Evolutionary conservation across 2,113 vertebrate genomes (phyloP).

Genomic region (Vanacampus margaritifer): DNA sequence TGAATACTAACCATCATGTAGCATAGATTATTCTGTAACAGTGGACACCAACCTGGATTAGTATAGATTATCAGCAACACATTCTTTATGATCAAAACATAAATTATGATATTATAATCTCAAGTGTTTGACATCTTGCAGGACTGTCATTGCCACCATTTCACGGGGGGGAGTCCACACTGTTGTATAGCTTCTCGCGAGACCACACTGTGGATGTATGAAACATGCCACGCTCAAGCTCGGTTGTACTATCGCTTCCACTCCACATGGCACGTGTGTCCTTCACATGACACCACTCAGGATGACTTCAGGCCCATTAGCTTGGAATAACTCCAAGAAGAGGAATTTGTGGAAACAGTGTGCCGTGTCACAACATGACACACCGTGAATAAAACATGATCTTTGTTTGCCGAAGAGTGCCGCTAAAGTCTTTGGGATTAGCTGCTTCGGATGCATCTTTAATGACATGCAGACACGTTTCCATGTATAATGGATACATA

Average conservation of each 20-base stretch:
- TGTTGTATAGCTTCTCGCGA: slow-evolving; percentile 5
- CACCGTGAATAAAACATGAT: slow-evolving; percentile 57
- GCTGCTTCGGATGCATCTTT: slow-evolving; percentile 61
- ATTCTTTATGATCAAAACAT: not conserved
- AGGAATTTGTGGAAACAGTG: slow-evolving; percentile 26
- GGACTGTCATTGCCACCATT: not conserved
- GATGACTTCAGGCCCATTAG: slow-evolving; percentile 59
- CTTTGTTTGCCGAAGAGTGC: slow-evolving; percentile 53
- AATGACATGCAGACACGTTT: slow-evolving; percentile 46
- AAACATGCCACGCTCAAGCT: slow-evolving; percentile 9
- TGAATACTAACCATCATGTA: slow-evolving; percentile 47
- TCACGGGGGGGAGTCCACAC: not conserved
- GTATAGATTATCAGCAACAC: not conserved
- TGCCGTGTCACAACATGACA: slow-evolving; percentile 40
- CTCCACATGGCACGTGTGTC: slow-evolving; percentile 24
- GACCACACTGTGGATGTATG: slow-evolving; percentile 23
- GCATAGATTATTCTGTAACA: slow-evolving; percentile 17
- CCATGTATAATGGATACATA: slow-evolving; percentile 62
- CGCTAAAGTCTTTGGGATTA: slow-evolving; percentile 44
- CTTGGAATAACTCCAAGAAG: slow-evolving; percentile 35
- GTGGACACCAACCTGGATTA: not conserved
- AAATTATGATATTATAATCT: too few relatives aligned
- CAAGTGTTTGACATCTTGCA: not conserved
- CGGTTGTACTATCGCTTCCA: slow-evolving; percentile 14
- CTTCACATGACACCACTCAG: slow-evolving; percentile 45